Percentiles rank a stretch among this genome's conserved stretches.
Evolutionary conservation across 2,797 vertebrate species (phyloP).

Genomic region (Sebastes paucispinis): DNA sequence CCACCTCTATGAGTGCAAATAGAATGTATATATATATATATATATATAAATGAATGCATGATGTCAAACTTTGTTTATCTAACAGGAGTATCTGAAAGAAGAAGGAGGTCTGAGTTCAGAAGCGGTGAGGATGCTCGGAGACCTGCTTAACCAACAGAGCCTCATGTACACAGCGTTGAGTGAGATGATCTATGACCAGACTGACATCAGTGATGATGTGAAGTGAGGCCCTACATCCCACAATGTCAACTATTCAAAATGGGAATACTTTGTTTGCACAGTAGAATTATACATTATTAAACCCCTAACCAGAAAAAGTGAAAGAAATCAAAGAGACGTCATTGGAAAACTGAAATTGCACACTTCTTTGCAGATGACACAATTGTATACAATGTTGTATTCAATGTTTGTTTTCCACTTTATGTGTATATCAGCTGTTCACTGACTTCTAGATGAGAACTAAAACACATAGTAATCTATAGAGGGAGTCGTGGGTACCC

Average conservation of each 20-base stretch:
- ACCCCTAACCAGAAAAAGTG: neutral
- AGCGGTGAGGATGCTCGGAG: slow-evolving; percentile 75
- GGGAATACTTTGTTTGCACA: neutral
- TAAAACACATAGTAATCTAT: no score
- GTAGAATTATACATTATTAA: neutral
- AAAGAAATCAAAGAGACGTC: neutral
- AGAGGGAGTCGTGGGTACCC: no score
- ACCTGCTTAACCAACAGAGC: neutral
- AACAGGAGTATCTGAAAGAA: slow-evolving; percentile 68
- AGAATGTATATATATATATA: neutral
- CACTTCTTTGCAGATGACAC: neutral
- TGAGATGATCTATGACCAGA: neutral
- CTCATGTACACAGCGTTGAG: neutral
- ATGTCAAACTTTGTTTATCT: neutral
- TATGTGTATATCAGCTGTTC: no score
- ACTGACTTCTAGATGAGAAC: no score
- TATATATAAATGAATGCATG: neutral
- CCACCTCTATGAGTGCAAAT: neutral
- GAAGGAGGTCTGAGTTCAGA: slow-evolving; percentile 73
- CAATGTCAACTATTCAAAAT: neutral
- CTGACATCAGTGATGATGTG: neutral
- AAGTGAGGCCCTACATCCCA: neutral
- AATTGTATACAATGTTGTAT: neutral
- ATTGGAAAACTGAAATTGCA: neutral
- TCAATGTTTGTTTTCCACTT: neutral